Conservation (phyloP, 2,797 vertebrate species). For the Hydrophis major region DNA sequence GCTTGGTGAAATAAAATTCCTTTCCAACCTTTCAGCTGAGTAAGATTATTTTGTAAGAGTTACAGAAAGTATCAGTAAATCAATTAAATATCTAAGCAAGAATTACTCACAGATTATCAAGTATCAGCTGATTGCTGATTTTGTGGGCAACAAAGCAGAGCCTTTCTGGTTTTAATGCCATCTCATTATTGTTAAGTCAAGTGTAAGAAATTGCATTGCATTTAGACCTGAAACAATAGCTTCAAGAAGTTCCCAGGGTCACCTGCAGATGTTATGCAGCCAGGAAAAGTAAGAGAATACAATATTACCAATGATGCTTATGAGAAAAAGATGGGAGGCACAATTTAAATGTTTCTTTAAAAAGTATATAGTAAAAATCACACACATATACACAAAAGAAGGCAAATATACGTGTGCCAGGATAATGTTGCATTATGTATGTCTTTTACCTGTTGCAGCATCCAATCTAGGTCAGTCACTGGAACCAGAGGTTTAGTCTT, state of each 20-base stretch:
- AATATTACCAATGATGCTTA: fast-evolving
- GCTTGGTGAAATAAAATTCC: background rate
- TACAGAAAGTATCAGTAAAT: background rate
- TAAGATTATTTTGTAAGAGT: background rate
- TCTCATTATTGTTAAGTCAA: background rate
- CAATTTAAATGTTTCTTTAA: background rate
- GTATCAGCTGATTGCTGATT: background rate
- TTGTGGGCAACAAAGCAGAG: background rate
- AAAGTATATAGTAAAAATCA: background rate
- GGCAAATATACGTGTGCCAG: background rate
- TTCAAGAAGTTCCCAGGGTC: background rate
- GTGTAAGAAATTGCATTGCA: fast-evolving
- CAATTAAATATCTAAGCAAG: background rate
- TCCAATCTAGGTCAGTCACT: background rate
- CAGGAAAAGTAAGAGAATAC: background rate
- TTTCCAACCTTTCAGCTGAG: background rate
- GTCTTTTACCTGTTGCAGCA: background rate
- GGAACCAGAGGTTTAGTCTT: background rate
- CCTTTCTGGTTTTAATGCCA: background rate
- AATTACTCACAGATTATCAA: background rate
- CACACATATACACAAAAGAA: background rate
- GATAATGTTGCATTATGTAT: background rate
- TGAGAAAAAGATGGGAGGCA: background rate
- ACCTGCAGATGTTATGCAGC: background rate
- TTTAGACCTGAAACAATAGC: background rate